Conservation (phyloP, 2,113 vertebrate genomes). For the Rhizomys pruinosus region DNA sequence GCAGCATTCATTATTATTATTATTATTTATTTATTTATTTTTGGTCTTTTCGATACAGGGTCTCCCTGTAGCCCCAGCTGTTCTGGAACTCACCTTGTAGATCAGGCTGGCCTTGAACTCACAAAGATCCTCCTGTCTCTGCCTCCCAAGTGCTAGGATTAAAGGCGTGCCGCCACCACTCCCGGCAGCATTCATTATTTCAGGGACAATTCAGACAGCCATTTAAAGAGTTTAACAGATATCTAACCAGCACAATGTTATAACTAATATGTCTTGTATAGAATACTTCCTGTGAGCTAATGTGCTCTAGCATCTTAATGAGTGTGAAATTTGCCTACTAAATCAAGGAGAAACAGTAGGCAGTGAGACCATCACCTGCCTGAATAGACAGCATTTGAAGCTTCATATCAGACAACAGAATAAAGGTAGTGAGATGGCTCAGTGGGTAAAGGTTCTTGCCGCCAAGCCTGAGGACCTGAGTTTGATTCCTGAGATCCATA, state of each 20-base stretch:
- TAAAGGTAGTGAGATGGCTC: too few relatives aligned
- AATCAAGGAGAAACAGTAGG: background rate
- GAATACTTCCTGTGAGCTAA: background rate
- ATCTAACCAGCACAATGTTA: background rate
- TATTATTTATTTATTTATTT: too few relatives aligned
- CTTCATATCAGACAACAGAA: background rate
- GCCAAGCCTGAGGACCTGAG: background rate
- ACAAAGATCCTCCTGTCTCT: too few relatives aligned
- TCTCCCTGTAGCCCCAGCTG: too few relatives aligned
- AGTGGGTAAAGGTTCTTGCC: background rate
- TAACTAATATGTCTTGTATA: background rate
- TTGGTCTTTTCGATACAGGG: too few relatives aligned
- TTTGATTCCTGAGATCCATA: background rate
- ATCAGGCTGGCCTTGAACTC: too few relatives aligned
- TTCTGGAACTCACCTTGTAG: too few relatives aligned
- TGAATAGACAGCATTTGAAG: background rate
- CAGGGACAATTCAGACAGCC: background rate
- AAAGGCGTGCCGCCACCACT: too few relatives aligned
- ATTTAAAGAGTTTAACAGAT: conserved; percentile 7
- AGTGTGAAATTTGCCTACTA: background rate
- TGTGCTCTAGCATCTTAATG: background rate
- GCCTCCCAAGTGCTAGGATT: too few relatives aligned
- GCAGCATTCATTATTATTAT: background rate
- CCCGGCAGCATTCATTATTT: background rate
- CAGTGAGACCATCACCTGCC: background rate